These are phyloP conservation scores for Timema cristinae DNA, from an alignment of 2,888 invertebrate genomes.

Conservation along the genomic window DNA sequence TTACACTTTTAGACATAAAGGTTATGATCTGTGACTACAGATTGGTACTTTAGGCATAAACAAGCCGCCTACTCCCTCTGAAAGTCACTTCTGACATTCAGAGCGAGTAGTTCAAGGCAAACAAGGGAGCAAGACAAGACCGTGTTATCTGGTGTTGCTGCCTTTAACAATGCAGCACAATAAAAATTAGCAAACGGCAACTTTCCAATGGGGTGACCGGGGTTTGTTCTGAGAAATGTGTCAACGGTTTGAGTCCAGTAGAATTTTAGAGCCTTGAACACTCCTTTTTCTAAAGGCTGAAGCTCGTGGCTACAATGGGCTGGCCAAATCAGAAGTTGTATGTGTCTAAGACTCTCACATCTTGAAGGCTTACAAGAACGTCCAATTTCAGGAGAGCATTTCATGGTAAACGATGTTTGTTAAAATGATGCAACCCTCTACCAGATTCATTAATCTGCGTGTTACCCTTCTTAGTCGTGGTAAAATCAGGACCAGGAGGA, in stretches of 20 bases:
- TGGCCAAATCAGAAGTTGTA: background rate
- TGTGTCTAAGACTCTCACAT: background rate
- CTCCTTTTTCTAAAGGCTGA: constrained; percentile 5
- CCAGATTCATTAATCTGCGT: background rate
- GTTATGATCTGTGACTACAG: too few species aligned
- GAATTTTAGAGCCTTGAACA: background rate
- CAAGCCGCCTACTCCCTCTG: too few species aligned
- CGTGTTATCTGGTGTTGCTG: background rate
- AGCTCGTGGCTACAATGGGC: constrained; percentile 8
- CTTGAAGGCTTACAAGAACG: background rate
- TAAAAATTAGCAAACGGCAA: background rate
- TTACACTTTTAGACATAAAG: too few species aligned
- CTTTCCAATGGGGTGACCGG: constrained; percentile 9
- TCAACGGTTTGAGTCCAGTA: background rate
- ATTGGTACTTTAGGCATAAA: too few species aligned
- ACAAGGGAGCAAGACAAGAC: too few species aligned
- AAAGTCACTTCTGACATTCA: too few species aligned
- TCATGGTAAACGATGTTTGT: constrained; percentile 4
- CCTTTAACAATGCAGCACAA: background rate
- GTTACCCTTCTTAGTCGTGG: background rate
- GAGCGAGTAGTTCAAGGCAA: too few species aligned
- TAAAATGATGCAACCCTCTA: background rate
- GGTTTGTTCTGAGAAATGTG: constrained; percentile 3
- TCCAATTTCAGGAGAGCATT: background rate
- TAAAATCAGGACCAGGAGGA: constrained; percentile 3